Base-by-base conservation (phyloP, 1,140 invertebrate species). In the Danaus melanippus region DNA sequence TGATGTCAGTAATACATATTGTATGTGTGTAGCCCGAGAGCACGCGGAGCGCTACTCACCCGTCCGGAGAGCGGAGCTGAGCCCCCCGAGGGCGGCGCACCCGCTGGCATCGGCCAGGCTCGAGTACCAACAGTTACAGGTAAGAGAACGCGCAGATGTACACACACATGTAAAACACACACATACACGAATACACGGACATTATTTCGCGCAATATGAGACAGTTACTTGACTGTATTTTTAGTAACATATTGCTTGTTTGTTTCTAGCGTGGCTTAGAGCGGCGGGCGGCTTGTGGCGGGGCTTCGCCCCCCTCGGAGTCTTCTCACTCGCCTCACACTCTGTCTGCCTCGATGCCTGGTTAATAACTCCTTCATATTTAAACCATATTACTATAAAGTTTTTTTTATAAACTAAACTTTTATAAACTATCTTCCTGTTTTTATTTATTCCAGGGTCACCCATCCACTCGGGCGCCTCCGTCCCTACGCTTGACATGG, bases 21-120 rank as follows among this genome's bases (percentile, higher is more conserved):
- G 58, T 59, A 48, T 61, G 53, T 64, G 39, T 67, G 42, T 57
- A 89, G 89, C 88, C 2, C 80, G 89, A 5, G 89, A 90, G 62
- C 89, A 91, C 56, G 89, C 89, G 42, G 95, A 96, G 84, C 89
- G 96, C 52, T 98, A 96, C 79, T 96, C 94, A 58, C 96, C 95
- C 0, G 96, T 97, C 10, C 89, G 97, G 44, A 89, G 97, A 64
- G 96, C 96, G 58, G 96, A 97, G 86, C 93, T 90, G 86, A 79
- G 90, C 84, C 64, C 90, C 79, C 80, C 91, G 87, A 52, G 91
- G 84, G 68, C 84, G 83, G 56, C 85, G 50, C 76, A 84, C 74
- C 67, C 79, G 56, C 58, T 83, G 42, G 79, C 77, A 6, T 78
- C 73, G 1, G 76, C 74, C 2, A 89, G 93, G 58, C 92, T 93